Base-by-base conservation (phyloP, 2,113 vertebrate genomes). In the Tetraodon nigroviridis region DNA sequence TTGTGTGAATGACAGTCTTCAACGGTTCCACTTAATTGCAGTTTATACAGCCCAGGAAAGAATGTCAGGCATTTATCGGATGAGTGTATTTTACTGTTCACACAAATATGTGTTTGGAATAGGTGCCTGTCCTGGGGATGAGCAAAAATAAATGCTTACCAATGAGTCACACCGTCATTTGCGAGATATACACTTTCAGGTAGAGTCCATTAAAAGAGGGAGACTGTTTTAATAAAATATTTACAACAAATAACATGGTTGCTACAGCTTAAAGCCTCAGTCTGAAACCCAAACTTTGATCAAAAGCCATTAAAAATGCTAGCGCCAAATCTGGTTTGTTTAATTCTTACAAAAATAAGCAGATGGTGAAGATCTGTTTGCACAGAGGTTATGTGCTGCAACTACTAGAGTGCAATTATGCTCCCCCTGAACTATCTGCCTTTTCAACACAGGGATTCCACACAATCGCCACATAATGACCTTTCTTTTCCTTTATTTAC, bases 1-100 rank as follows among this genome's bases (percentile, higher is more conserved):
- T 84, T 75, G 64, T 51, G 50, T 61, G 79, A 90, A 87, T 82
- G 84, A 85, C 79, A 81, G 78, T 78, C 75, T 78, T 86, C 71
- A 80, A 78, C 77, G 80, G 71, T 71, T 82, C 71, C 69, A 77
- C 73, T 80, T 89, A 88, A 89, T 87, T 88, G 83, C 73, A 86
- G 83, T 87, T 87, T 87, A 81, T 85, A 82, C 80, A 81, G 78
- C 56, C 75, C 83, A 75, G 65, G 76, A 79, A 84, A 84, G 80
- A 85, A 86, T 86, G 73, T 61, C 55, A 75, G 80, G 83, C 64
- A 85, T 84, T 81, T 82, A 76, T 78, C 74, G 67, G 54, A 46
- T 80, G 61, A 60, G 73, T 74, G 54, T 76, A 58, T 73, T 85
- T 87, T 63, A 71, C 57, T 70, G 72, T 64, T 62, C 60, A 76